Evolutionary conservation across 53 echinoderm and acorn worm genomes (phyloP).

Genomic region (Arbacia lixula): DNA sequence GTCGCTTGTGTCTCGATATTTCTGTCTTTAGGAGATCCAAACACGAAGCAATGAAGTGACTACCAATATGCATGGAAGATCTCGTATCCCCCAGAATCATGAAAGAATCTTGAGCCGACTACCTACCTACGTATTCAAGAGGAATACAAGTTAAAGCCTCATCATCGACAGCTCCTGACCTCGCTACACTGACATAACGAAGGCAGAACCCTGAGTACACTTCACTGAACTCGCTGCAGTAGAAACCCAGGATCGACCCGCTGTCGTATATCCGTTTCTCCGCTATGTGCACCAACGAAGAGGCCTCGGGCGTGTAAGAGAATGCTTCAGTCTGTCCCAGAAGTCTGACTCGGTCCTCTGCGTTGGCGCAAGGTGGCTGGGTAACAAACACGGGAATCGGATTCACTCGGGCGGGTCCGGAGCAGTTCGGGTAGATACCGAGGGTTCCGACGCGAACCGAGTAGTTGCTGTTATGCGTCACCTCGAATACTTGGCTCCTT

Average conservation of each 20-base stretch:
- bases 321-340: constrained; percentile 59
- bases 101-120: neutral
- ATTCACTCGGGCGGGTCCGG: constrained; percentile 60
- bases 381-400: constrained; percentile 64
- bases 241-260: constrained; percentile 39
- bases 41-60: too few relatives aligned
- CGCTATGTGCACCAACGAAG: constrained; percentile 56
- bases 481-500: constrained; percentile 25
- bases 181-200: constrained; percentile 78
- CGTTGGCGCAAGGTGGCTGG: constrained; percentile 62
- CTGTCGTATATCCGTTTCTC: constrained; percentile 51
- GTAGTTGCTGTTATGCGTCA: constrained; percentile 8
- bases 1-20: too few relatives aligned
- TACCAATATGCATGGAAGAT: too few relatives aligned
- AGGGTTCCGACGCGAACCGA: constrained; percentile 22
- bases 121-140: constrained; percentile 14
- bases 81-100: too few relatives aligned
- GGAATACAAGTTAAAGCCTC: constrained; percentile 74
- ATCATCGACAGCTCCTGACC: constrained; percentile 72
- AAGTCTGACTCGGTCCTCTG: constrained; percentile 56
- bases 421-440: constrained; percentile 43
- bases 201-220: constrained; percentile 82
- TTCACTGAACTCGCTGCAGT: constrained; percentile 64
- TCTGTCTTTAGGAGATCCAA: too few relatives aligned
- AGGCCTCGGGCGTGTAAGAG: constrained; percentile 39